These are phyloP conservation scores for Bubo blakistoni DNA, from an alignment of 2,113 vertebrate genomes.

Conservation along the genomic window DNA sequence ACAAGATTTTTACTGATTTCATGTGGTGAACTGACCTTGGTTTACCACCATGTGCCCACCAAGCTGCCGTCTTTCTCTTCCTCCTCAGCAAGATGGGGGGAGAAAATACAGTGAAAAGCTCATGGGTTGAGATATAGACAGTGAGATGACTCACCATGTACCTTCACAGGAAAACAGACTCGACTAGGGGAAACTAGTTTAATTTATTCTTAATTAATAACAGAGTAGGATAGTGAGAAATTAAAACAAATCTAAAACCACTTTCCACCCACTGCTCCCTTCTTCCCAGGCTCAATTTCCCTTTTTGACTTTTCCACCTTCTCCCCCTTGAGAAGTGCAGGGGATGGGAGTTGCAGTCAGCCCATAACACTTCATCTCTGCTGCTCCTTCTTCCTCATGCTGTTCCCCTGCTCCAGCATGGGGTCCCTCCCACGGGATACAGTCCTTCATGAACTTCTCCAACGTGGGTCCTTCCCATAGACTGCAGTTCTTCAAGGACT, in stretches of 20 bases:
- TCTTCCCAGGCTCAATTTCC: background rate
- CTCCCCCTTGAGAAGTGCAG: background rate
- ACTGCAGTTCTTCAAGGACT: background rate
- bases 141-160: background rate
- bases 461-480: background rate
- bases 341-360: background rate
- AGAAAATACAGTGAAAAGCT: background rate
- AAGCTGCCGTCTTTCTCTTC: background rate
- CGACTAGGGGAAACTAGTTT: background rate
- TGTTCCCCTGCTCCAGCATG: background rate
- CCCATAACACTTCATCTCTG: background rate
- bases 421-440: background rate
- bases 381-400: rapidly evolving
- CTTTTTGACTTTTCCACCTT: background rate
- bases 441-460: background rate
- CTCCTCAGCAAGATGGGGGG: rapidly evolving
- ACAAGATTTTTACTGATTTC: background rate
- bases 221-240: background rate
- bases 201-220: background rate
- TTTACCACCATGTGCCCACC: background rate
- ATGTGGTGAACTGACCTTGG: background rate
- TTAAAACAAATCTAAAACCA: background rate
- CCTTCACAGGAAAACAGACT: background rate
- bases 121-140: background rate
- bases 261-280: background rate